phyloP scores from a whole-genome alignment of 1,140 invertebrate species.

The Eurytemora carolleeae region DNA sequence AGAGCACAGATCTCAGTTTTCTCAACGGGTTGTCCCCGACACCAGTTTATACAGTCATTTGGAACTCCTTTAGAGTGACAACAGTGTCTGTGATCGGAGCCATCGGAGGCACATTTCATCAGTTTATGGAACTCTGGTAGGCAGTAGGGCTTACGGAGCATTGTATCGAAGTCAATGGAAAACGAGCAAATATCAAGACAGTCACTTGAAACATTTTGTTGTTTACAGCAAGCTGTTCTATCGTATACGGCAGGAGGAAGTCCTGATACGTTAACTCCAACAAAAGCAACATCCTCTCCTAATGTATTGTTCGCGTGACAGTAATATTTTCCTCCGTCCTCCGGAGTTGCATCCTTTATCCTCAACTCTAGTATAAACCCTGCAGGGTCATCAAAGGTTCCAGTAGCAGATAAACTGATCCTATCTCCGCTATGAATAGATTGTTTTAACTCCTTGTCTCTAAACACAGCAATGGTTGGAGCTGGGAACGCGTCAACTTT shows the following conservation, averaged over 20 bases:
- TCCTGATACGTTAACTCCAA: conserved; percentile 1
- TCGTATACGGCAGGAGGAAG: conserved; percentile 25
- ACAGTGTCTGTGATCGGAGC: conserved; percentile 49
- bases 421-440: too few species aligned
- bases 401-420: too few species aligned
- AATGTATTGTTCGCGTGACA: not conserved
- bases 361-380: too few species aligned
- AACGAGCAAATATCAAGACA: conserved; percentile 59
- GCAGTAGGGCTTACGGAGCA: conserved; percentile 52
- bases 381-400: too few species aligned
- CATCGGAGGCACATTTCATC: conserved; percentile 50
- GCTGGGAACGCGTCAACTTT: not conserved
- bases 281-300: not conserved
- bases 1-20: conserved; percentile 43
- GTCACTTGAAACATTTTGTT: conserved; percentile 45
- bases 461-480: not conserved
- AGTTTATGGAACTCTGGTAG: conserved; percentile 58
- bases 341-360: conserved; percentile 7
- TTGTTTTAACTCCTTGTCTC: not conserved
- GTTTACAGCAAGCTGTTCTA: conserved; percentile 47
- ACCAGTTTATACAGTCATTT: conserved; percentile 49
- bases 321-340: not conserved
- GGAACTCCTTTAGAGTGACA: conserved; percentile 51
- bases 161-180: conserved; percentile 53
- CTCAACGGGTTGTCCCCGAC: conserved; percentile 38